phyloP scores from a whole-genome alignment of 1,140 invertebrate genomes.

The Drosophila kanapiae region DNA sequence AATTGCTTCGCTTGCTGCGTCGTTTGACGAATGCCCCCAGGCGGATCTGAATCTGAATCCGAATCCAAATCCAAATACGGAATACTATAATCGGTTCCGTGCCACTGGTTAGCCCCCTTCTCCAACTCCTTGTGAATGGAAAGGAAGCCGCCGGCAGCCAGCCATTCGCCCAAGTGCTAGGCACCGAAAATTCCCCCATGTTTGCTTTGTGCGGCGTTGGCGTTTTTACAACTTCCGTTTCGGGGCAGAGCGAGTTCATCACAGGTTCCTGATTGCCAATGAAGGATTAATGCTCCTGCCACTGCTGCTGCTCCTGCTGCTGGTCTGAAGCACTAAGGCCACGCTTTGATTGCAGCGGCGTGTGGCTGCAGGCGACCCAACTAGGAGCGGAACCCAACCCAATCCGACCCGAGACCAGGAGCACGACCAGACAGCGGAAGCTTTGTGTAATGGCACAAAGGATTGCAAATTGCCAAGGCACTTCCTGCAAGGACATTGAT shows the following conservation, averaged over 20 bases:
- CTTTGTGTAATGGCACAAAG: slow-evolving; percentile 84
- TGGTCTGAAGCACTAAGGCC: slow-evolving; percentile 40
- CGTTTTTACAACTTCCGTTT: slow-evolving; percentile 81
- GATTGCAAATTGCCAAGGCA: slow-evolving; percentile 82
- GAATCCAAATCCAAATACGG: slow-evolving; percentile 64
- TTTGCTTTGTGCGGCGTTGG: slow-evolving; percentile 78
- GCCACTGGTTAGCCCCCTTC: slow-evolving; percentile 71
- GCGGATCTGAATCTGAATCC: slow-evolving; percentile 60
- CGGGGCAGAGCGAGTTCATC: slow-evolving; percentile 63
- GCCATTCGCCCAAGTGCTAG: slow-evolving; percentile 32
- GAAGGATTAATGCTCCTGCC: slow-evolving; percentile 75
- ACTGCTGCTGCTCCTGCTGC: slow-evolving; percentile 30
- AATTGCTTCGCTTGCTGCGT: slow-evolving; percentile 71
- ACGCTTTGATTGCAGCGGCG: slow-evolving; percentile 75
- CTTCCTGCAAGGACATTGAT: slow-evolving; percentile 79
- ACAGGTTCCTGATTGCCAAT: slow-evolving; percentile 79
- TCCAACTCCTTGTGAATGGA: slow-evolving; percentile 6
- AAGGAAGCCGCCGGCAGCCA: slow-evolving; percentile 53
- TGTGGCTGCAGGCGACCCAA: slow-evolving; percentile 70
- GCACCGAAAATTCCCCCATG: slow-evolving; percentile 61
- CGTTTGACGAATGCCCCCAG: slow-evolving; percentile 78
- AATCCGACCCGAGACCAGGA: slow-evolving; percentile 17
- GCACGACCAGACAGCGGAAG: slow-evolving; percentile 65
- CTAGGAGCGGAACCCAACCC: slow-evolving; percentile 20
- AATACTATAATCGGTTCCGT: slow-evolving; percentile 83